Evolutionary conservation across 2,113 vertebrate species (phyloP).

Genomic region (Dicaeum eximium): DNA sequence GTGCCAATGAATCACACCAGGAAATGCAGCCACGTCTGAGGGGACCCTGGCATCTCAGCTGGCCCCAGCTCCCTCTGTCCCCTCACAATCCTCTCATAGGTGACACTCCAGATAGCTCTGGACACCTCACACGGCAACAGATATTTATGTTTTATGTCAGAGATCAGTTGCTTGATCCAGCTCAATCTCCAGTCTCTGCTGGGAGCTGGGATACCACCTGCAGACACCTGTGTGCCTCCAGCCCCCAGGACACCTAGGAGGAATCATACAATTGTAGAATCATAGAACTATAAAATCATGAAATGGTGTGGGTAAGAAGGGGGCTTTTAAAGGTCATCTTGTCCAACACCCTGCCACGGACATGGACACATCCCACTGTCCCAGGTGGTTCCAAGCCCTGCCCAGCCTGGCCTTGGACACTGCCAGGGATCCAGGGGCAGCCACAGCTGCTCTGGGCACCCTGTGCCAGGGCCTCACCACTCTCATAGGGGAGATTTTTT

Average conservation of each 20-base stretch:
- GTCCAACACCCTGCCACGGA: rapidly evolving
- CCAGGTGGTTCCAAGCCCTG: rapidly evolving
- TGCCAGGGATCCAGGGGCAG: neutral
- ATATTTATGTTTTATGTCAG: neutral
- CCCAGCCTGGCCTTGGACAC: rapidly evolving
- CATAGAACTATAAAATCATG: neutral
- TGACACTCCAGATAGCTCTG: too few relatives aligned
- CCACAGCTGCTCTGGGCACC: rapidly evolving
- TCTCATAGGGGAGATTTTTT: neutral
- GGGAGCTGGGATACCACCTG: neutral
- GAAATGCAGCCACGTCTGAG: rapidly evolving
- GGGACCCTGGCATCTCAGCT: neutral
- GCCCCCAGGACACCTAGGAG: neutral
- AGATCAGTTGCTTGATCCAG: neutral
- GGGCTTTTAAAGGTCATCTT: neutral
- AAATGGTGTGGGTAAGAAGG: neutral
- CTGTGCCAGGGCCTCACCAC: rapidly evolving
- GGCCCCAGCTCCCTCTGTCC: neutral
- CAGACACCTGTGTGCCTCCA: neutral
- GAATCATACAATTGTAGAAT: neutral
- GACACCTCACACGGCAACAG: neutral
- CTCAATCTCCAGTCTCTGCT: neutral
- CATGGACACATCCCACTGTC: rapidly evolving
- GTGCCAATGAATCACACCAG: neutral
- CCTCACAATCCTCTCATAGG: rapidly evolving